A percentile compares a stretch with the other conserved stretches of the same genome.
Conservation (phyloP, 2,888 invertebrate species). For the Drosophila gaucha region DNA sequence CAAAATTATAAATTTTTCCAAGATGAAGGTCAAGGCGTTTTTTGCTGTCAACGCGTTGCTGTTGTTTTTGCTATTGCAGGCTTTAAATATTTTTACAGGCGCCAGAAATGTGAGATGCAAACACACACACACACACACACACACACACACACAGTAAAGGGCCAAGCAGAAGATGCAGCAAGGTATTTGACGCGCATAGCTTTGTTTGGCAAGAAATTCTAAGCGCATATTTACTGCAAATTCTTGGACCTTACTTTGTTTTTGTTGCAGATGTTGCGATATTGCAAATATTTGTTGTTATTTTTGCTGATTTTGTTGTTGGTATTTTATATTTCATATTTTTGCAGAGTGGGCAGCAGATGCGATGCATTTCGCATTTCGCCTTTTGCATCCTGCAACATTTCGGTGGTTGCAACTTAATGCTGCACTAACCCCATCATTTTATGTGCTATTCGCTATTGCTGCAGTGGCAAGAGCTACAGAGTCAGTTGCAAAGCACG, state of each 20-base stretch:
- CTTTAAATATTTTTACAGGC: slow-evolving; percentile 59
- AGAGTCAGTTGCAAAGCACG: not conserved
- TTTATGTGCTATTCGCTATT: slow-evolving; percentile 10
- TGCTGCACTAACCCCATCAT: slow-evolving; percentile 21
- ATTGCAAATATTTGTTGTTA: slow-evolving; percentile 12
- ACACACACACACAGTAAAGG: slow-evolving; percentile 10
- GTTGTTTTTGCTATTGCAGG: slow-evolving; percentile 10
- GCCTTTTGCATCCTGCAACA: slow-evolving; percentile 22
- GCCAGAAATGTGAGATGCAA: slow-evolving; percentile 36
- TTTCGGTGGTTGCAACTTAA: slow-evolving; percentile 16
- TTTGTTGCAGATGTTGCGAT: slow-evolving; percentile 22
- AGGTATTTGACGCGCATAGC: slow-evolving; percentile 35
- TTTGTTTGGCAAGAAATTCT: slow-evolving; percentile 45
- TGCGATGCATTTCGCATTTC: slow-evolving; percentile 25
- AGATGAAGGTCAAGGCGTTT: slow-evolving; percentile 27
- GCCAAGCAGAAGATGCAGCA: slow-evolving; percentile 25
- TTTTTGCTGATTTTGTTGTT: slow-evolving; percentile 11
- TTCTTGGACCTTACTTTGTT: slow-evolving; percentile 25
- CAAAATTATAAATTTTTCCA: not conserved
- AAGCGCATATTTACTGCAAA: slow-evolving; percentile 45
- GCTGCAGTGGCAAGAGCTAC: slow-evolving; percentile 1
- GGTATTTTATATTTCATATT: slow-evolving; percentile 2
- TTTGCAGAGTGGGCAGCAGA: slow-evolving; percentile 12
- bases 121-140: slow-evolving; percentile 9
- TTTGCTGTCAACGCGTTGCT: slow-evolving; percentile 17